A percentile compares a stretch with the other conserved stretches of the same genome.
These are phyloP conservation scores for Eutrigla gurnardus DNA, from an alignment of 2,797 vertebrate species.

Conservation along the genomic window DNA sequence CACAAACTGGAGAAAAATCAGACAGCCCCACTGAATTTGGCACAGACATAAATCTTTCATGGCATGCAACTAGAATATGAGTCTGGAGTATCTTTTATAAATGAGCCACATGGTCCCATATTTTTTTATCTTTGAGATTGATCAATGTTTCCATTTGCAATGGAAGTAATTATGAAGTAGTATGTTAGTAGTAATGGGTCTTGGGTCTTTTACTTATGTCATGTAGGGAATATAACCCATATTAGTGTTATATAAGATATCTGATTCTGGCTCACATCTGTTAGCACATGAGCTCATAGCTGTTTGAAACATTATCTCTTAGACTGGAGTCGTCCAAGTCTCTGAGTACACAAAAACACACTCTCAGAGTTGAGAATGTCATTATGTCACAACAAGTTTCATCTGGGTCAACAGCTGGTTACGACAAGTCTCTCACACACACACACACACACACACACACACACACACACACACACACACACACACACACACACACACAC, in stretches of 20 bases:
- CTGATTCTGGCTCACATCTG: conserved; percentile 30
- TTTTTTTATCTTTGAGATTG: neutral
- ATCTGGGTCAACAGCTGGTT: conserved; percentile 66
- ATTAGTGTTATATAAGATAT: neutral
- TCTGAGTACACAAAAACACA: conserved; percentile 45
- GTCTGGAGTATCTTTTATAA: conserved; percentile 67
- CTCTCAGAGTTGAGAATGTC: conserved; percentile 29
- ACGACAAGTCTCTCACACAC: neutral
- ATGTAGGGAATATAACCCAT: conserved; percentile 7
- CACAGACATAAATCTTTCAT: conserved; percentile 55
- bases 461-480: neutral
- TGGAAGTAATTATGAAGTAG: too few relatives aligned
- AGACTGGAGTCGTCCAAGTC: neutral
- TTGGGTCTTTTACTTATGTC: neutral
- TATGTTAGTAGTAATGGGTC: too few relatives aligned
- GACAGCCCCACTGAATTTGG: conserved; percentile 28
- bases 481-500: neutral
- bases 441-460: neutral
- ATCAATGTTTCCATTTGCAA: conserved; percentile 2
- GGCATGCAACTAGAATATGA: conserved; percentile 30
- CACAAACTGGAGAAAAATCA: conserved; percentile 5
- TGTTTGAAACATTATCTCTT: conserved; percentile 49
- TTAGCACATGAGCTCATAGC: conserved; percentile 53
- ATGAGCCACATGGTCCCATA: conserved; percentile 45
- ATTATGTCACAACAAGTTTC: conserved; percentile 45